Percentiles rank a stretch among this genome's conserved stretches.
These are phyloP conservation scores for Brenthis ino DNA, from an alignment of 2,888 invertebrate species.

Conservation along the genomic window DNA sequence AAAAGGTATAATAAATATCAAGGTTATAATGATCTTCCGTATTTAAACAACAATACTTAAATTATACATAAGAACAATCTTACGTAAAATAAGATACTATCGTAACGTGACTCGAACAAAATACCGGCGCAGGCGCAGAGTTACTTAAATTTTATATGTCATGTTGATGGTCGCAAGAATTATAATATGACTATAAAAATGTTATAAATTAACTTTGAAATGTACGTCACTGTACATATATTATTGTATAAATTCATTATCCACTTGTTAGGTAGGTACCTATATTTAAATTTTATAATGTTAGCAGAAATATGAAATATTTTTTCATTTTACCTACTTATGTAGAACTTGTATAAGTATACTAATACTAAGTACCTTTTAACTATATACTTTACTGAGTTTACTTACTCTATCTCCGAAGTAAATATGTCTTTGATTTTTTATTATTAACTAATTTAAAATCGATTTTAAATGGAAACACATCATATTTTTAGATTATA, in stretches of 20 bases:
- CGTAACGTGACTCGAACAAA: constrained; percentile 42
- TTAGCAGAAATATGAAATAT: background rate
- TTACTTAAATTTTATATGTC: constrained; percentile 13
- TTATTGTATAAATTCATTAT: too few relatives aligned
- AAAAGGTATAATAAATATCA: constrained; percentile 21
- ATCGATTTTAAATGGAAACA: too few relatives aligned
- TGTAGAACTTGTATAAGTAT: background rate
- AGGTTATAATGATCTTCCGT: constrained; percentile 29
- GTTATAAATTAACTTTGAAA: background rate
- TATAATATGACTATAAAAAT: constrained; percentile 1
- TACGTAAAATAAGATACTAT: constrained; percentile 70
- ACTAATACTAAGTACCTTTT: too few relatives aligned
- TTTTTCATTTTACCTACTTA: background rate
- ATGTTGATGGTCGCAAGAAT: constrained; percentile 2
- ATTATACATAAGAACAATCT: constrained; percentile 49
- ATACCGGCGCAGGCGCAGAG: constrained; percentile 28
- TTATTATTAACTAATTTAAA: too few relatives aligned
- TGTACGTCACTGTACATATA: background rate
- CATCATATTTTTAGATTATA: too few relatives aligned
- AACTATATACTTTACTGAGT: too few relatives aligned
- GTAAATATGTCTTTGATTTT: too few relatives aligned
- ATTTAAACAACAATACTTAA: constrained; percentile 30
- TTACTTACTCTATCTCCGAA: too few relatives aligned
- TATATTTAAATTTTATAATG: background rate
- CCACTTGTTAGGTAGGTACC: background rate